phyloP scores from a whole-genome alignment of 2,888 invertebrate genomes.

The Formica aserva region DNA sequence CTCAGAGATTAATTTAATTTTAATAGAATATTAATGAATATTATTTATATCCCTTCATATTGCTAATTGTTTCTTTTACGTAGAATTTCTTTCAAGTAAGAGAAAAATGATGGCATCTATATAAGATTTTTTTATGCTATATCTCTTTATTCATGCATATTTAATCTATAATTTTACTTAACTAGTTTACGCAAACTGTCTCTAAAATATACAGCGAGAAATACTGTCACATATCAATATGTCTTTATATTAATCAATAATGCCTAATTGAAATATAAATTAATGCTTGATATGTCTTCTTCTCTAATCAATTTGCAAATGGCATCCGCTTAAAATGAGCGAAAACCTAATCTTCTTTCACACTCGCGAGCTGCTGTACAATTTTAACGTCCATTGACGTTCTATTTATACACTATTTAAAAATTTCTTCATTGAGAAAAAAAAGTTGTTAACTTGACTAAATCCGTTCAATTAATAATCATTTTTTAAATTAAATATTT shows the following conservation, averaged over 20 bases:
- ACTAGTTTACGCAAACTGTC: not conserved
- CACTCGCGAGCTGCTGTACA: not conserved
- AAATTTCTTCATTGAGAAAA: not conserved
- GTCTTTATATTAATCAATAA: not conserved
- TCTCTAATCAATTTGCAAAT: not conserved
- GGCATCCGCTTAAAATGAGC: not conserved
- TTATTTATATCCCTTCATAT: no score
- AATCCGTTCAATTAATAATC: no score
- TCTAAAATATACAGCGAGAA: not conserved
- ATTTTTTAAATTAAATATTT: no score
- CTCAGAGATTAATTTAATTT: not conserved
- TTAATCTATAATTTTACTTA: not conserved
- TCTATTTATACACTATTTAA: constrained; percentile 8
- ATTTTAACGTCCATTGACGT: not conserved
- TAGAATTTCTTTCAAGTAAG: not conserved
- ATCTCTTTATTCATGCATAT: not conserved
- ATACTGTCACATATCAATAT: not conserved
- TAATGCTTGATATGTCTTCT: not conserved
- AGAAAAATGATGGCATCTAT: not conserved
- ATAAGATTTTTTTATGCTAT: not conserved
- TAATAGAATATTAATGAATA: not conserved
- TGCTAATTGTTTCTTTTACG: not conserved
- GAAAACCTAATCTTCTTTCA: not conserved
- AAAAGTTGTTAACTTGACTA: no score
- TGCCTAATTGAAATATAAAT: constrained; percentile 1